Conservation (phyloP, 2,888 invertebrate species). For the Alviniconcha strummeri region DNA sequence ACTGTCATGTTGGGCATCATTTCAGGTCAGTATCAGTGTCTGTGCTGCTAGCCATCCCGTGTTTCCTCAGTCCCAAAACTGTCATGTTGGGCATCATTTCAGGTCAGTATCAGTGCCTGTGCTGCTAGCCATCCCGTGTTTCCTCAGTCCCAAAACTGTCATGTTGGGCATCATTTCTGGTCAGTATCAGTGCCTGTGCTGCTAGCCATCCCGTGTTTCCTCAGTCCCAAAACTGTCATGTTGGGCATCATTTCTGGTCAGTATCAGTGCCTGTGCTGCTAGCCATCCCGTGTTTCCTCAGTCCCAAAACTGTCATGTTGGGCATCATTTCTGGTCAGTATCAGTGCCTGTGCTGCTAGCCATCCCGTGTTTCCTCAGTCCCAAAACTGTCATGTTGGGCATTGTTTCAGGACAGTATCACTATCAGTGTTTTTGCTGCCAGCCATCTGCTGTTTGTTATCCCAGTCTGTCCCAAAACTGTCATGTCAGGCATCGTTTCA, state of each 20-base stretch:
- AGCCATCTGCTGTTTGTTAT: conserved; percentile 60
- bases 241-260: conserved; percentile 61
- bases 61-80: conserved; percentile 58
- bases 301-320: conserved; percentile 54
- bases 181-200: conserved; percentile 39
- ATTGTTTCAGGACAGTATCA: conserved; percentile 60
- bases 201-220: conserved; percentile 61
- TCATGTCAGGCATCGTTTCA: conserved; percentile 57
- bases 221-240: conserved; percentile 53
- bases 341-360: conserved; percentile 49
- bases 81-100: conserved; percentile 58
- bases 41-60: conserved; percentile 54
- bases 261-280: conserved; percentile 55
- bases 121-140: conserved; percentile 58
- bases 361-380: conserved; percentile 61
- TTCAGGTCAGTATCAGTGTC: conserved; percentile 49
- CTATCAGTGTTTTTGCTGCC: too few relatives aligned
- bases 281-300: conserved; percentile 60
- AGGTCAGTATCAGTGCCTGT: conserved; percentile 47
- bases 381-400: conserved; percentile 53
- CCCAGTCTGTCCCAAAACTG: conserved; percentile 54
- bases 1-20: conserved; percentile 56
- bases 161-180: conserved; percentile 60
- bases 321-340: conserved; percentile 58
- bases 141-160: conserved; percentile 55